phyloP scores from a whole-genome alignment of 92 coral and sea anemone genomes.

The Paramuricea clavata region DNA sequence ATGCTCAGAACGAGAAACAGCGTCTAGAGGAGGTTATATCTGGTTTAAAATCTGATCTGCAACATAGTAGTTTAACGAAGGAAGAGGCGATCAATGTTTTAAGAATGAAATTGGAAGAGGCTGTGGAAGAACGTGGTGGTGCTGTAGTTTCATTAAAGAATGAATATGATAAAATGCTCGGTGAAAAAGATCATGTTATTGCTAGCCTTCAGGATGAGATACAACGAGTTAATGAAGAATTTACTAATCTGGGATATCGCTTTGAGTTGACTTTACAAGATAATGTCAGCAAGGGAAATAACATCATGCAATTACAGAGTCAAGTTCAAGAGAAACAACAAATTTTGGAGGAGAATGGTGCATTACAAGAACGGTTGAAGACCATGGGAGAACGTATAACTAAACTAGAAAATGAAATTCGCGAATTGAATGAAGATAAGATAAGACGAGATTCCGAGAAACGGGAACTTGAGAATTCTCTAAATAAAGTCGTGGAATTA shows the following conservation, averaged over 20 bases:
- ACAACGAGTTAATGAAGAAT: conserved; percentile 42
- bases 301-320: conserved; percentile 30
- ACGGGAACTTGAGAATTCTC: conserved; percentile 10
- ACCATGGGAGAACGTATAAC: not conserved
- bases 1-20: conserved; percentile 10
- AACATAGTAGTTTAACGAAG: conserved; percentile 19
- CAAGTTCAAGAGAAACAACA: conserved; percentile 34
- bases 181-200: conserved; percentile 25
- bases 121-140: conserved; percentile 40
- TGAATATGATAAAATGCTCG: conserved; percentile 32
- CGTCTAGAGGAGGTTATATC: conserved; percentile 1
- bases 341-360: conserved; percentile 10
- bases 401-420: conserved; percentile 25
- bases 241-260: conserved; percentile 45
- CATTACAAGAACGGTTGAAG: not conserved
- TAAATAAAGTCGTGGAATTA: not conserved
- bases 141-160: conserved; percentile 10
- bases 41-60: conserved; percentile 1
- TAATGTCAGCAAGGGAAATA: conserved; percentile 43
- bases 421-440: not conserved
- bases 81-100: conserved; percentile 47
- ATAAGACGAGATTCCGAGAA: conserved; percentile 34
- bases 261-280: conserved; percentile 47
- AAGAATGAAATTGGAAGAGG: conserved; percentile 39
- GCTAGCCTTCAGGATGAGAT: conserved; percentile 35